phyloP scores from a whole-genome alignment of 2,113 vertebrate species.

The Dasyprocta punctata region DNA sequence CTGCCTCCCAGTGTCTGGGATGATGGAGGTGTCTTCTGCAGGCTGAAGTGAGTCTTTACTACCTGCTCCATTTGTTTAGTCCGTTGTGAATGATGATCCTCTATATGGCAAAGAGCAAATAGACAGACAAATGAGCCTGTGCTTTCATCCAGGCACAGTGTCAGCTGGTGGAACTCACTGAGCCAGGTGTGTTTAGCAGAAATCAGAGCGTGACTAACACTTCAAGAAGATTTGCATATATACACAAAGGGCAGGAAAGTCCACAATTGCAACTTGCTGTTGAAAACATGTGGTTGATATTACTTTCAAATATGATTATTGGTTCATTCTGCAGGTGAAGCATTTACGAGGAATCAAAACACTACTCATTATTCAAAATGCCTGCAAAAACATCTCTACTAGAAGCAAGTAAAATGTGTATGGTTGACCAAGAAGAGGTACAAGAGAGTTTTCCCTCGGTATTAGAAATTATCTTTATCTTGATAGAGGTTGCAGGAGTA shows the following conservation, averaged over 20 bases:
- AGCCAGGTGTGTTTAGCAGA: conserved; percentile 38
- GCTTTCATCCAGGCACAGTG: neutral
- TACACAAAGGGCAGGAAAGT: conserved; percentile 23
- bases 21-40: neutral
- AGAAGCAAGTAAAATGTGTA: neutral
- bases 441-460: neutral
- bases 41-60: neutral
- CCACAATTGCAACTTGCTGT: conserved; percentile 4
- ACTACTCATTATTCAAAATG: conserved; percentile 30
- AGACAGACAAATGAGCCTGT: neutral
- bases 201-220: conserved; percentile 48
- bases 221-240: conserved; percentile 30
- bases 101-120: neutral
- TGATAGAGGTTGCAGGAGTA: neutral
- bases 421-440: neutral
- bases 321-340: conserved; percentile 39
- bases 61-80: neutral
- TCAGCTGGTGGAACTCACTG: conserved; percentile 2
- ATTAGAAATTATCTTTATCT: neutral
- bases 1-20: neutral
- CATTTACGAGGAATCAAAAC: conserved; percentile 26
- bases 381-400: neutral
- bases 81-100: neutral
- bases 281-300: neutral
- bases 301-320: conserved; percentile 44